These are phyloP conservation scores for Sebastolobus alascanus DNA, from an alignment of 2,797 vertebrate species.

Conservation along the genomic window DNA sequence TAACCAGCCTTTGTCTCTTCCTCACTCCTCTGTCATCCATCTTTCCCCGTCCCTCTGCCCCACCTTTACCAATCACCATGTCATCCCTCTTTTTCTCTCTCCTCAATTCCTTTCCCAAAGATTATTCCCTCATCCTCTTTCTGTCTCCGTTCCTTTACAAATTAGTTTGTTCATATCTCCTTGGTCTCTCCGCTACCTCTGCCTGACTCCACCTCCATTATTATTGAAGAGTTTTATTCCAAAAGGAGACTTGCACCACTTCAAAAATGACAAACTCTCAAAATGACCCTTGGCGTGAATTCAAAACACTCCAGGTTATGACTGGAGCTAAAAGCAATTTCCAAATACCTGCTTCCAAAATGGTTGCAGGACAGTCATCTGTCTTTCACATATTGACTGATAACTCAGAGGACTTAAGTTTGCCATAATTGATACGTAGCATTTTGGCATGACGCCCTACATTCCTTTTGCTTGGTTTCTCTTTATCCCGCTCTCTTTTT, in stretches of 20 bases:
- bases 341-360: background rate
- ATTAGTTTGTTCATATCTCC: conserved; percentile 3
- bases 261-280: conserved; percentile 6
- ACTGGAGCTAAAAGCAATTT: background rate
- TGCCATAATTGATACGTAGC: conserved; percentile 14
- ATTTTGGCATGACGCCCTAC: conserved; percentile 16
- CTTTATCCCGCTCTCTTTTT: conserved; percentile 11
- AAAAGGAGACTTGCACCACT: conserved; percentile 3
- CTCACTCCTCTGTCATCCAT: conserved; percentile 37
- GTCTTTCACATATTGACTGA: conserved; percentile 13
- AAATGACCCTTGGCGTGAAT: background rate
- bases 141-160: background rate
- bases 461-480: conserved; percentile 19
- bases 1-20: conserved; percentile 17
- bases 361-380: background rate
- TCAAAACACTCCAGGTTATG: background rate
- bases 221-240: background rate
- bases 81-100: conserved; percentile 9
- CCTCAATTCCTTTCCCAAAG: background rate
- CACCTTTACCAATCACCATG: conserved; percentile 24
- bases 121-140: background rate
- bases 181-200: background rate
- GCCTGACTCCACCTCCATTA: background rate
- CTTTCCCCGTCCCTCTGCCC: conserved; percentile 19
- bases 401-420: conserved; percentile 22